Evolutionary conservation across 1,140 invertebrate genomes (phyloP).

Genomic region (Globodera rostochiensis): DNA sequence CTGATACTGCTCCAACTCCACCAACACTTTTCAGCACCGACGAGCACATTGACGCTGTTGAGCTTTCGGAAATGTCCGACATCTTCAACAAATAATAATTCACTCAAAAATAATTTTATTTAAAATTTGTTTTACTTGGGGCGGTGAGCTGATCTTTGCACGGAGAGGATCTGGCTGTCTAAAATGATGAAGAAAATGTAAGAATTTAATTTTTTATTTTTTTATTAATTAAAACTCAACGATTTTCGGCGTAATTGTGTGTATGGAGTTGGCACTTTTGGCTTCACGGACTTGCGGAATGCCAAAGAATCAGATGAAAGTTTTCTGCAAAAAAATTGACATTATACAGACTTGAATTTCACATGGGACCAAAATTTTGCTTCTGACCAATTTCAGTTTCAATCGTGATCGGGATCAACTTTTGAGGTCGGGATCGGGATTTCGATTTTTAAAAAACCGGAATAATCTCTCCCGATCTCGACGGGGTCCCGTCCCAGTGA

Average conservation of each 20-base stretch:
- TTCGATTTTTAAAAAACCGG: too few species aligned
- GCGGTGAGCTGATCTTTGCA: not conserved
- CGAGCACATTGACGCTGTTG: conserved; percentile 20
- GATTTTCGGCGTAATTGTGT: conserved; percentile 21
- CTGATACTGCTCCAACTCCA: conserved; percentile 10
- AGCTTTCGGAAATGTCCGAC: conserved; percentile 51
- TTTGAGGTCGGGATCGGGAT: too few species aligned
- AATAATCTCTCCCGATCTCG: too few species aligned
- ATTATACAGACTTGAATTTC: too few species aligned
- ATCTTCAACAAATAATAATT: conserved; percentile 48
- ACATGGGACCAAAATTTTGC: not conserved
- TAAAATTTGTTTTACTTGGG: conserved; percentile 12
- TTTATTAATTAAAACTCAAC: not conserved
- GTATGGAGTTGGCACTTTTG: not conserved
- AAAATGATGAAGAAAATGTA: conserved; percentile 21
- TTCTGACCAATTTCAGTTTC: not conserved
- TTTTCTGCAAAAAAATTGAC: not conserved
- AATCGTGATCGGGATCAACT: not conserved
- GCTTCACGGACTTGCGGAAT: not conserved
- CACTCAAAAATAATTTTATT: conserved; percentile 37
- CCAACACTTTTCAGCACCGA: conserved; percentile 37
- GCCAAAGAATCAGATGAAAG: not conserved
- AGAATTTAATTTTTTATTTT: not conserved
- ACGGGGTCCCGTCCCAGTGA: too few species aligned
- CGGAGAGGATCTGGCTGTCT: conserved; percentile 26